These are phyloP conservation scores for Mus pahari DNA, from an alignment of 2,113 vertebrate species.

Conservation along the genomic window DNA sequence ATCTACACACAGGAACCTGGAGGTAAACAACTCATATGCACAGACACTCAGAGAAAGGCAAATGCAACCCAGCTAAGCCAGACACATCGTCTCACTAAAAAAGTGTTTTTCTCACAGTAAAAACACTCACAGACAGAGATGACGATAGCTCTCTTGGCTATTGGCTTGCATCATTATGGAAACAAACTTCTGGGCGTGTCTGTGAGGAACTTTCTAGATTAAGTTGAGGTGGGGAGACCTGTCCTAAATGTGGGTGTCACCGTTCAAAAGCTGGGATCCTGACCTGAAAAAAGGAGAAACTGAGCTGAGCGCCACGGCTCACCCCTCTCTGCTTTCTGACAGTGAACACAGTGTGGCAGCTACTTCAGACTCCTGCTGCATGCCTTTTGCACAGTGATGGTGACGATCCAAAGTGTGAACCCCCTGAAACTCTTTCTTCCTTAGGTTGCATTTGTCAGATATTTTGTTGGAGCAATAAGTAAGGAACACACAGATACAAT, in stretches of 20 bases:
- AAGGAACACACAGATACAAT: not conserved
- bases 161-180: not conserved
- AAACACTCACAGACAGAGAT: not conserved
- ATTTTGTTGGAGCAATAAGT: not conserved
- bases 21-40: not conserved
- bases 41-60: not conserved
- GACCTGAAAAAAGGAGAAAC: not conserved
- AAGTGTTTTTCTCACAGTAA: not conserved
- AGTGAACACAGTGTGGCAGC: not conserved
- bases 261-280: not conserved
- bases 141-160: not conserved
- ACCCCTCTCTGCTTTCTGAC: not conserved
- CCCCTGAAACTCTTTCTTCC: not conserved
- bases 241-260: not conserved
- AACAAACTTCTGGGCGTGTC: not conserved
- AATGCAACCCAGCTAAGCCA: not conserved
- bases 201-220: not conserved
- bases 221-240: not conserved
- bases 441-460: not conserved
- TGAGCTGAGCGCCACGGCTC: not conserved
- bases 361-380: not conserved
- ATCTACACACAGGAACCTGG: not conserved
- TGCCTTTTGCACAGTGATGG: no score
- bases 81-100: not conserved
- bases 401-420: not conserved